Evolutionary conservation across 2,888 invertebrate species (phyloP), one percentile per base, ranked within the genome.

Genomic region (Onthophagus sagittarius): DNA sequence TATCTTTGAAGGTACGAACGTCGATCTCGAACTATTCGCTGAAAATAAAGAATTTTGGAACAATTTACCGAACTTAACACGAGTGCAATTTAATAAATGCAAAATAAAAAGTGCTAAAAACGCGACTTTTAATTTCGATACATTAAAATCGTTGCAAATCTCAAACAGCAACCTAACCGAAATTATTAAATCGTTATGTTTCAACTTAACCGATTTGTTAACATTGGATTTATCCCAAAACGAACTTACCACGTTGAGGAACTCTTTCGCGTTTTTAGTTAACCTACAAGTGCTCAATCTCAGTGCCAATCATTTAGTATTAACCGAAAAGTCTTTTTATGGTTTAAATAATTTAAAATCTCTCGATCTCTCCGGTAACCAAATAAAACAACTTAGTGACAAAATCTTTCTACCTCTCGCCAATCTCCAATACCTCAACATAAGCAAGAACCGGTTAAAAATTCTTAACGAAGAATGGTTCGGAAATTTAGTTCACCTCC

Each of bases 351-450:
- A 87, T 77, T 86, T 95, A 77, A 90, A 91, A 82, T 89, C 88
- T 71, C 85, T 95, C 79, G 92, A 93, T 81, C 84, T 95, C 72
- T 91, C 93, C 63, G 87, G 89, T 81, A 94, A 94, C 83, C 88
- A 88, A 77, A 84, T 93, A 76, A 86, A 87, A 2, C 82, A 83
- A 33, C 81, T 93, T 74, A 86, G 88, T 39, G 88, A 89, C 76
- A 82, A 82, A 13, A 87, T 90, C 39, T 89, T 93, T 77, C 85
- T 86, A 23, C 88, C 90, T 3, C 83, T 90, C 69, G 86, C 86
- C 77, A 89, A 86, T 77, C 85, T 94, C 15, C 91, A 92, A 80
- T 88, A 91, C 79, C 86, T 94, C n/a, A 92, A 93, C 82, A 86
- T 94, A 73, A 92, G 92, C 80, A 88, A 89, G 73, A 94, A 94